Percentiles rank a stretch among this genome's conserved stretches.
These are phyloP conservation scores for human DNA, from an alignment of 2,113 vertebrate species.

Conservation along the genomic window GRCh38 chr1:107453001-107453500, in stretches of 20 bases:
- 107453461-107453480: constrained; percentile 42
- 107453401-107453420: constrained; percentile 59
- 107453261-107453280: not conserved
- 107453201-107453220: not conserved
- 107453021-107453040: not conserved
- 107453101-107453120: not conserved
- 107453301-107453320: constrained; percentile 28
- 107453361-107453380: constrained; percentile 33
- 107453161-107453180: not conserved
- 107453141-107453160: not conserved
- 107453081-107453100: no score
- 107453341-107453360: not conserved
- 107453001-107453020: not conserved
- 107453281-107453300: not conserved
- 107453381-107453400: constrained; percentile 42
- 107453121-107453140: not conserved
- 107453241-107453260: not conserved
- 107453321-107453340: constrained; percentile 20
- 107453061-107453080: not conserved
- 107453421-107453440: constrained; percentile 58
- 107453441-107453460: constrained; percentile 68
- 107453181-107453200: not conserved
- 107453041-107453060: not conserved
- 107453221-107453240: not conserved
- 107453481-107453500: constrained; percentile 49